Evolutionary conservation across 2,888 invertebrate species (phyloP).

Genomic region (Cantharis flavilabris): DNA sequence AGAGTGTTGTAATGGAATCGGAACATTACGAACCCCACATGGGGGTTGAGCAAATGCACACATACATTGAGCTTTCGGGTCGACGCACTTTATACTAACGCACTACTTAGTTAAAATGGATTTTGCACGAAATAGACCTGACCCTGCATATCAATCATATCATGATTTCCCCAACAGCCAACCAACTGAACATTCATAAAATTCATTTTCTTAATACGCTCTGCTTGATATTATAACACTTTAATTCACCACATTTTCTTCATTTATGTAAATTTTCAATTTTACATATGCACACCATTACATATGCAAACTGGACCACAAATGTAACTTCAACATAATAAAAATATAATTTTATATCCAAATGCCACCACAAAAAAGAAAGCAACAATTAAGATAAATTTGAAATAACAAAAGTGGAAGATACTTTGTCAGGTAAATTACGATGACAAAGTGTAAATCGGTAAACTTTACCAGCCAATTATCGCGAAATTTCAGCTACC

Average conservation of each 20-base stretch:
- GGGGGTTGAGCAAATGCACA: conserved; percentile 40
- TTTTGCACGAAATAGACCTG: conserved; percentile 36
- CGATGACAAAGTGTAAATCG: background rate
- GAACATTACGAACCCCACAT: conserved; percentile 42
- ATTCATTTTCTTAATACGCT: background rate
- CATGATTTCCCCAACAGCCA: background rate
- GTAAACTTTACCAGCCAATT: background rate
- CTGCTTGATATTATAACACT: background rate
- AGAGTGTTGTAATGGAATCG: conserved; percentile 46
- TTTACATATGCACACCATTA: background rate
- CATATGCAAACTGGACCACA: background rate
- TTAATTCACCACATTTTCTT: background rate
- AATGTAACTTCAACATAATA: background rate
- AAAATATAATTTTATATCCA: background rate
- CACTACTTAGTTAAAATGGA: conserved; percentile 35
- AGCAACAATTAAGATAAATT: background rate
- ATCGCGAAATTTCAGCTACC: background rate
- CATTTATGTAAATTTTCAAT: background rate
- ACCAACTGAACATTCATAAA: background rate
- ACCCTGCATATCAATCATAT: conserved; percentile 37
- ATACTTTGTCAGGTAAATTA: background rate
- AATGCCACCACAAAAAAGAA: background rate
- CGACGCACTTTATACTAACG: conserved; percentile 20
- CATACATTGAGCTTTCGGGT: conserved; percentile 20
- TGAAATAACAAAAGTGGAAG: background rate